phyloP scores from a whole-genome alignment of 2,797 vertebrate genomes.

The Pygocentrus nattereri region DNA sequence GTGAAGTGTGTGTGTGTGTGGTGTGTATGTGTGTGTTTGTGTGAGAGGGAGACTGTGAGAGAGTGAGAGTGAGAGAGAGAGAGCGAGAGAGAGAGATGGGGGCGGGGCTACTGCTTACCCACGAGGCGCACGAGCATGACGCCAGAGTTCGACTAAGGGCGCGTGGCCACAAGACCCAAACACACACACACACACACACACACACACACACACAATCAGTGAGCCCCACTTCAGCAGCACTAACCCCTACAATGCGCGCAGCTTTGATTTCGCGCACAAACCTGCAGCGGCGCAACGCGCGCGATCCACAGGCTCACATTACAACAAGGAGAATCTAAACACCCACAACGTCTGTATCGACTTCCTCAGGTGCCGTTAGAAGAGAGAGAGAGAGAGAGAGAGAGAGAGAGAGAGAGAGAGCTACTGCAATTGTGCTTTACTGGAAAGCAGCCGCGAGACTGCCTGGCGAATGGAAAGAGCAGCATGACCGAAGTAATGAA shows the following conservation, averaged over 20 bases:
- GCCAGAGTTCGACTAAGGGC: slow-evolving; percentile 67
- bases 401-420: slow-evolving; percentile 76
- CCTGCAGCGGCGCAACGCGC: not conserved
- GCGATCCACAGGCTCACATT: not conserved
- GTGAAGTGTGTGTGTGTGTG: not conserved
- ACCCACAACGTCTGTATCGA: not conserved
- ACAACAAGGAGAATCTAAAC: slow-evolving; percentile 1
- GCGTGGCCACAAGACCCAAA: slow-evolving; percentile 58
- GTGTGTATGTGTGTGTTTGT: no score
- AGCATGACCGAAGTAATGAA: not conserved
- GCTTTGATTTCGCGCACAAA: slow-evolving; percentile 4
- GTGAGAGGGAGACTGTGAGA: slow-evolving; percentile 18
- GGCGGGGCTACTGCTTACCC: slow-evolving; percentile 16
- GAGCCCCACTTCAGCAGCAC: not conserved
- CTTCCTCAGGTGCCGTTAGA: not conserved
- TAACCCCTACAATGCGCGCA: not conserved
- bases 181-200: slow-evolving; percentile 36
- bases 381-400: slow-evolving; percentile 27
- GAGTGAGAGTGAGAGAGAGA: slow-evolving; percentile 14
- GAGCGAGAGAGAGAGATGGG: slow-evolving; percentile 23
- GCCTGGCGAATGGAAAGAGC: not conserved
- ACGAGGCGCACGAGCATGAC: slow-evolving; percentile 53
- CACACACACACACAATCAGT: not conserved
- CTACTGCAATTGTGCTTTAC: slow-evolving; percentile 74
- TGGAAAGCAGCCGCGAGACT: slow-evolving; percentile 74